phyloP scores from a whole-genome alignment of 2,797 vertebrate species.

The Melanotaenia boesemani region DNA sequence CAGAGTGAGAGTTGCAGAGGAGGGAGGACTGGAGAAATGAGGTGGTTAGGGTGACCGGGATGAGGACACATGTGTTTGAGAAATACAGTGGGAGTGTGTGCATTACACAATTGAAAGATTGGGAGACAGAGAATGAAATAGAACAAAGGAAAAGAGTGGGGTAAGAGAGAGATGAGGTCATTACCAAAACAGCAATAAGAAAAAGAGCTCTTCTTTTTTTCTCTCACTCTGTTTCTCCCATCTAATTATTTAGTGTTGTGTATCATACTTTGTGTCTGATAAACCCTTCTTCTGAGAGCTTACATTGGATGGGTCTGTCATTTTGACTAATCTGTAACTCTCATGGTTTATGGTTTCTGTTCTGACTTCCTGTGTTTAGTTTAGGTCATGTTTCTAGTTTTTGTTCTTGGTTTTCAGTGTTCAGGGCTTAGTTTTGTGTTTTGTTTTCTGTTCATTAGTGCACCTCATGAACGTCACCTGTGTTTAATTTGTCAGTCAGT shows the following conservation, averaged over 20 bases:
- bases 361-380: too few relatives aligned
- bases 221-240: slow-evolving; percentile 19
- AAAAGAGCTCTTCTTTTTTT: slow-evolving; percentile 49
- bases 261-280: slow-evolving; percentile 62
- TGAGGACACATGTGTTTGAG: slow-evolving; percentile 69
- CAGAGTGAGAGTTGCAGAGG: slow-evolving; percentile 70
- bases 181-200: slow-evolving; percentile 51
- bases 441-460: too few relatives aligned
- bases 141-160: slow-evolving; percentile 49
- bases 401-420: too few relatives aligned
- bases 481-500: too few relatives aligned
- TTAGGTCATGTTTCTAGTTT: too few relatives aligned
- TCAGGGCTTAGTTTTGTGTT: too few relatives aligned
- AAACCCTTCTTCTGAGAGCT: slow-evolving; percentile 65
- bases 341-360: too few relatives aligned
- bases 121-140: slow-evolving; percentile 52
- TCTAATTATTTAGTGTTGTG: slow-evolving; percentile 67
- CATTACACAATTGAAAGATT: slow-evolving; percentile 60
- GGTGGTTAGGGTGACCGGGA: slow-evolving; percentile 73
- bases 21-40: slow-evolving; percentile 73
- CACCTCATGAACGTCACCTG: too few relatives aligned
- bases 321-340: slow-evolving; percentile 55
- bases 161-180: slow-evolving; percentile 69
- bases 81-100: slow-evolving; percentile 57
- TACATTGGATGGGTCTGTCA: slow-evolving; percentile 45